A percentile compares a stretch with the other conserved stretches of the same genome.
Conservation (phyloP, 2,797 vertebrate species). For the Sebastes ruberrimus region DNA sequence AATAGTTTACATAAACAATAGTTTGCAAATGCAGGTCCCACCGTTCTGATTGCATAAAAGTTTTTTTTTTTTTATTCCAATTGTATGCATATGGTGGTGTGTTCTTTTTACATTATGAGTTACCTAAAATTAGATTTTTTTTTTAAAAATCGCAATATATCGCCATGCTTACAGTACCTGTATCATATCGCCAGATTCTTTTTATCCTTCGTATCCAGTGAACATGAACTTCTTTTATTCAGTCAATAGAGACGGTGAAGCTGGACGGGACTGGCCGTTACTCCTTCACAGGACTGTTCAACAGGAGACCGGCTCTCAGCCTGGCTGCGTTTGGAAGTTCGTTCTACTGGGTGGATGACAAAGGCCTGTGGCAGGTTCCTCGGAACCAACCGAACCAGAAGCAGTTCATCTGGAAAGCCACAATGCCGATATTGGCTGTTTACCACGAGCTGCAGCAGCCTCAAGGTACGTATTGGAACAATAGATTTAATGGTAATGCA, state of each 20-base stretch:
- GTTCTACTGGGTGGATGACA: conserved; percentile 87
- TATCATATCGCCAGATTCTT: no score
- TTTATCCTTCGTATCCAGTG: not conserved
- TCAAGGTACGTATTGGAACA: conserved; percentile 62
- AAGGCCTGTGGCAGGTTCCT: conserved; percentile 76
- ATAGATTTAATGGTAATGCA: not conserved
- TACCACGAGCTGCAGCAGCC: conserved; percentile 86
- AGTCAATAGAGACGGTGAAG: conserved; percentile 89
- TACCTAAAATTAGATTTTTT: no score
- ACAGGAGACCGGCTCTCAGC: conserved; percentile 58
- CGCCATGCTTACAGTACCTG: no score
- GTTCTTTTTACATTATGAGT: no score
- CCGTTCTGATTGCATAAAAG: no score
- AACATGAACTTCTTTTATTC: not conserved
- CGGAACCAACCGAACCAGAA: conserved; percentile 65
- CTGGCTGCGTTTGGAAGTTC: conserved; percentile 84
- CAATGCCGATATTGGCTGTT: conserved; percentile 73
- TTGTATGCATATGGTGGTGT: no score
- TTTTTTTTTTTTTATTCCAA: no score
- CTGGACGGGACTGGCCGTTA: conserved; percentile 83
- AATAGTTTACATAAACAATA: no score
- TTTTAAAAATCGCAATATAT: no score
- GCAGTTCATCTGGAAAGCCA: conserved; percentile 70
- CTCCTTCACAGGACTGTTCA: conserved; percentile 80
- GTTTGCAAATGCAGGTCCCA: no score